phyloP scores from a whole-genome alignment of 2,113 vertebrate genomes.

The pig (Sus scrofa) region T2T-Sscrofa CM000826.6:84555001-84555500 shows the following conservation, averaged over 20 bases:
- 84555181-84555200: background rate
- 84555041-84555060: slow-evolving; percentile 20
- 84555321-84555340: background rate
- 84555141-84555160: background rate
- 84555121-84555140: background rate
- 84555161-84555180: slow-evolving; percentile 22
- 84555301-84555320: background rate
- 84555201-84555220: slow-evolving; percentile 1
- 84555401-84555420: slow-evolving; percentile 28
- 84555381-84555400: background rate
- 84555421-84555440: slow-evolving; percentile 58
- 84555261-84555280: slow-evolving; percentile 15
- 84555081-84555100: background rate
- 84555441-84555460: slow-evolving; percentile 38
- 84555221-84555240: background rate
- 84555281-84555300: slow-evolving; percentile 41
- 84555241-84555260: slow-evolving; percentile 20
- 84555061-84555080: slow-evolving; percentile 11
- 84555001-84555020: no score
- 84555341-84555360: background rate
- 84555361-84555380: background rate
- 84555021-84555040: no score
- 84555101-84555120: background rate
- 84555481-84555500: no score
- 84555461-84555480: background rate